A percentile compares a stretch with the other conserved stretches of the same genome.
Conservation (phyloP, 2,113 vertebrate genomes). For the Desmodus rotundus region DNA sequence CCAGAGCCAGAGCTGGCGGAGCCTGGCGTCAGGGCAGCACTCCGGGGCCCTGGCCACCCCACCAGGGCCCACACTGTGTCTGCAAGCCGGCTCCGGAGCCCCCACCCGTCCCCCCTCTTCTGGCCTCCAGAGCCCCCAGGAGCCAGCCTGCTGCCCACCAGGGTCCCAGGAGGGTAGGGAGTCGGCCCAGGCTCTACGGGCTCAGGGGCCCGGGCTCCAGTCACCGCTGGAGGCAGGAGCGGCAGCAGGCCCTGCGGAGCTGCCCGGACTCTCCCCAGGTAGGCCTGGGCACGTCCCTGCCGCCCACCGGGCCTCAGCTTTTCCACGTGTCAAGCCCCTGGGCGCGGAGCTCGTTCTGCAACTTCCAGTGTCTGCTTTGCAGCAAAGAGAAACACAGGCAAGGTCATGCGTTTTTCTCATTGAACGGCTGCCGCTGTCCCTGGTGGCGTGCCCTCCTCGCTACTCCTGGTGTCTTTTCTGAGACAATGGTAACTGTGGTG, state of each 20-base stretch:
- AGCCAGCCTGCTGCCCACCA: neutral
- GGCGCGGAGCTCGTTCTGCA: fast-evolving
- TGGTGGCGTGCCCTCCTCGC: fast-evolving
- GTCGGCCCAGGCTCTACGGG: neutral
- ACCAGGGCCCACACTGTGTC: neutral
- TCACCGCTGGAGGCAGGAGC: fast-evolving
- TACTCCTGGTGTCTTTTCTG: neutral
- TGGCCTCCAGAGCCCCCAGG: fast-evolving
- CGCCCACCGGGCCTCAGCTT: neutral
- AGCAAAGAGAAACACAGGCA: neutral
- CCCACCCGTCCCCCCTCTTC: fast-evolving
- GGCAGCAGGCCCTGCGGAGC: neutral
- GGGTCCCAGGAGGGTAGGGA: neutral
- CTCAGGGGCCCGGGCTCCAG: neutral
- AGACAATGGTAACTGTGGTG: neutral
- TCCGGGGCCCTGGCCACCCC: neutral
- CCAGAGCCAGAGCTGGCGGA: neutral
- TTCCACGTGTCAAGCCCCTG: neutral
- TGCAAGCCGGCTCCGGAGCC: neutral
- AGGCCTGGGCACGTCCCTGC: neutral
- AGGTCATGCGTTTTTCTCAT: no score
- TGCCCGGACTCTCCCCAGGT: neutral
- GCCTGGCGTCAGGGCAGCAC: fast-evolving
- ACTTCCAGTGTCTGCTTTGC: neutral
- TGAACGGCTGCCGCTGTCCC: fast-evolving